phyloP scores from a whole-genome alignment of 2,113 vertebrate species.

The Myiopsitta monachus region DNA sequence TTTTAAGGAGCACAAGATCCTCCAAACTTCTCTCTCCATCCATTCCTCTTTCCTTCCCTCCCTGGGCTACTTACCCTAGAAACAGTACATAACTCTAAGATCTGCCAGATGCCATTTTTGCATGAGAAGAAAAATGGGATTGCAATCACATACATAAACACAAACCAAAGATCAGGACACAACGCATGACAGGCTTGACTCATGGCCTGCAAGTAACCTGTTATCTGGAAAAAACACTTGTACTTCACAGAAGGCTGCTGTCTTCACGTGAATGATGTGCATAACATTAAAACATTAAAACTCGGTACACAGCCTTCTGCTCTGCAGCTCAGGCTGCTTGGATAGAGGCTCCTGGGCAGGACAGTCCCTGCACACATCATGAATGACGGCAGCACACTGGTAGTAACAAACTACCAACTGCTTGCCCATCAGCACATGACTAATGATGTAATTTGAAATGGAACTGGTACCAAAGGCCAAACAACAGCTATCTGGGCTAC shows the following conservation, averaged over 20 bases:
- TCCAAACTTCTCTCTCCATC: not conserved
- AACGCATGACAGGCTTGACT: not conserved
- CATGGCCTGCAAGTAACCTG: rapidly evolving
- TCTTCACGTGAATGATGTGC: rapidly evolving
- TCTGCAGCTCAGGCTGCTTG: not conserved
- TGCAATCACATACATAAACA: not conserved
- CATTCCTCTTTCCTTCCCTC: not conserved
- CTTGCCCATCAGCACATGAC: not conserved
- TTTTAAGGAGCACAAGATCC: not conserved
- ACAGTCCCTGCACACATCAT: rapidly evolving
- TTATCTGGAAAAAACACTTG: not conserved
- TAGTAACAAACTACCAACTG: not conserved
- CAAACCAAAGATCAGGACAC: not conserved
- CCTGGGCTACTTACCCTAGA: not conserved
- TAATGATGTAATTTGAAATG: not conserved
- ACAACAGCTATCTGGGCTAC: not conserved
- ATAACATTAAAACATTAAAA: not conserved
- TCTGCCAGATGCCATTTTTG: not conserved
- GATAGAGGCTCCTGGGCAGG: not conserved
- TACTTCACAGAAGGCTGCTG: not conserved
- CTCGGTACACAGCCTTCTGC: not conserved
- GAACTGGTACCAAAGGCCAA: not conserved
- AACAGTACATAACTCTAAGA: not conserved
- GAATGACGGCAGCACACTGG: rapidly evolving
- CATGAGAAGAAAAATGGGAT: not conserved